Percentiles rank a stretch among this genome's conserved stretches.
These are phyloP conservation scores for Sciurus vulgaris DNA, from an alignment of 2,797 vertebrate genomes.

Conservation along the genomic window DNA sequence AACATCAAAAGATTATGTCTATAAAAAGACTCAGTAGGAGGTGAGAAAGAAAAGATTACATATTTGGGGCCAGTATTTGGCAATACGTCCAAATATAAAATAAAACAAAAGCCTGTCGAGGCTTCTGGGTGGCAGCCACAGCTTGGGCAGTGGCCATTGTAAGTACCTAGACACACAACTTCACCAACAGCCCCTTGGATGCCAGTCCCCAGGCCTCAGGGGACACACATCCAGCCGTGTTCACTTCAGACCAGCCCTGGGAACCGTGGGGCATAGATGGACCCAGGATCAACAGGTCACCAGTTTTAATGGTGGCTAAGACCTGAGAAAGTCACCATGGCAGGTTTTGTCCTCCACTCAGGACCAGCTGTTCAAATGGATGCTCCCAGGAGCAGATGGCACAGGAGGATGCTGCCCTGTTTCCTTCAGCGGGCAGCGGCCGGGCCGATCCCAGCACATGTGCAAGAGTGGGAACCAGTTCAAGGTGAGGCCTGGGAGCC, in stretches of 20 bases:
- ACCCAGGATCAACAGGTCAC: background rate
- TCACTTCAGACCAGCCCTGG: background rate
- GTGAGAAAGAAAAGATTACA: background rate
- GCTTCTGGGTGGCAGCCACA: background rate
- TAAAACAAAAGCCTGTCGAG: background rate
- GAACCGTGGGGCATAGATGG: background rate
- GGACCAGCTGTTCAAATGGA: background rate
- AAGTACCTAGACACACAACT: background rate
- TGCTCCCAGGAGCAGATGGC: no score
- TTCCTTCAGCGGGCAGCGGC: background rate
- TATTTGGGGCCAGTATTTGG: background rate
- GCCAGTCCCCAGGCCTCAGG: background rate
- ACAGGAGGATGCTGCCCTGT: no score
- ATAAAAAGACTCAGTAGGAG: background rate
- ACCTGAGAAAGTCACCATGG: background rate
- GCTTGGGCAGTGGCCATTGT: background rate
- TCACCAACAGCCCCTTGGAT: background rate
- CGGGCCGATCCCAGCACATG: no score
- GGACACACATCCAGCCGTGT: background rate
- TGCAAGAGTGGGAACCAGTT: no score
- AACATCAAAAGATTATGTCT: constrained; percentile 17
- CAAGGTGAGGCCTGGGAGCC: no score
- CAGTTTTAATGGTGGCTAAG: background rate
- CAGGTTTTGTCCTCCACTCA: background rate
- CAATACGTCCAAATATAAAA: background rate